Percentiles rank a stretch among this genome's conserved stretches.
phyloP scores from a whole-genome alignment of 2,888 invertebrate genomes.

The Hetaerina titia region DNA sequence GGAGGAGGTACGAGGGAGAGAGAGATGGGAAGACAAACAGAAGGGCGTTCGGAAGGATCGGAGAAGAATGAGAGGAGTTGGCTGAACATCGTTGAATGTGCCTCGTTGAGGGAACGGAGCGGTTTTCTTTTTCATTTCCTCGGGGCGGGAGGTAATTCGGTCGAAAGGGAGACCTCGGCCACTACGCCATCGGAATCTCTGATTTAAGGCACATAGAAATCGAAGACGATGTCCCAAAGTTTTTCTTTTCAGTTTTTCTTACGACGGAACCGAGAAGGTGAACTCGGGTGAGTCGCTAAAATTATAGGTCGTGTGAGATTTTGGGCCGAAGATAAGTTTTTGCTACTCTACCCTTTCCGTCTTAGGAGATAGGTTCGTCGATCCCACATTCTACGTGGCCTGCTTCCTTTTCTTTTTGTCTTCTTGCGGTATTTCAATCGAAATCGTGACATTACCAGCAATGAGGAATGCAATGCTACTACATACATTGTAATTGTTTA shows the following conservation, averaged over 20 bases:
- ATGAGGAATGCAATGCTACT: not conserved
- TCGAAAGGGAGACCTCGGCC: not conserved
- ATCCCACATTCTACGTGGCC: not conserved
- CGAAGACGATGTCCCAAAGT: not conserved
- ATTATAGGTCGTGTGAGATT: not conserved
- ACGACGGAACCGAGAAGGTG: not conserved
- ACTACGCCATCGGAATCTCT: slow-evolving; percentile 11
- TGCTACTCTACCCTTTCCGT: not conserved
- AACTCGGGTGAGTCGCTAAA: slow-evolving; percentile 8
- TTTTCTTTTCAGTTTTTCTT: not conserved
- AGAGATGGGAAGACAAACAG: slow-evolving; percentile 1
- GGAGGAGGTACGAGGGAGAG: not conserved
- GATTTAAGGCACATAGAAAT: slow-evolving; percentile 13
- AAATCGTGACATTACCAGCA: not conserved
- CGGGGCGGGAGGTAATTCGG: not conserved
- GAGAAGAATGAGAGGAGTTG: slow-evolving; percentile 7
- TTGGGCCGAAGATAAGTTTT: not conserved
- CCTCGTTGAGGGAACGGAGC: not conserved
- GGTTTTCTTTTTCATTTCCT: not conserved
- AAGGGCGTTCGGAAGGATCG: not conserved
- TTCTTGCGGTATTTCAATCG: not conserved
- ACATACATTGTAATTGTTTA: too few relatives aligned
- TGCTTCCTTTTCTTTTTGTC: not conserved
- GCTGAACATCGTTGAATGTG: not conserved
- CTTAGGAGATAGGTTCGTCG: not conserved